Conservation (phyloP, 1,140 invertebrate species). For the Drosophila sp. region DNA sequence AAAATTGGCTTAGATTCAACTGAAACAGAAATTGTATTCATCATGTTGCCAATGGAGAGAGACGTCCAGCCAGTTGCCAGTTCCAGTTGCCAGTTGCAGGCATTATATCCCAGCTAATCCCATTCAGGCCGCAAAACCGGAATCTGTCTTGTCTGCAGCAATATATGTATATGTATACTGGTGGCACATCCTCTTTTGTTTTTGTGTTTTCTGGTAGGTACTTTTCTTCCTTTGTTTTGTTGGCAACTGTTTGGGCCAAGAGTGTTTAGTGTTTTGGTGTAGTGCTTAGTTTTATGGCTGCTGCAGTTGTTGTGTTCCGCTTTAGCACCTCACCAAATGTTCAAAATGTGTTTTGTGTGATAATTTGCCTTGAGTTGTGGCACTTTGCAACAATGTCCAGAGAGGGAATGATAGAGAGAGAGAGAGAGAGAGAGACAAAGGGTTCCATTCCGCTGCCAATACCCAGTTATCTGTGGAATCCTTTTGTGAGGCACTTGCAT, state of each 20-base stretch:
- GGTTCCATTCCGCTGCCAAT: conserved; percentile 1
- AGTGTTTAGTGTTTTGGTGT: conserved; percentile 21
- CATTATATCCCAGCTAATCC: conserved; percentile 46
- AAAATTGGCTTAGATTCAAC: conserved; percentile 57
- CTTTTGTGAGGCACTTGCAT: background rate
- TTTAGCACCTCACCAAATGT: conserved; percentile 56
- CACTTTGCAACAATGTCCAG: conserved; percentile 4
- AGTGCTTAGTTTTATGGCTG: conserved; percentile 55
- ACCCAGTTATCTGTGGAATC: background rate
- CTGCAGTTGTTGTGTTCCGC: conserved; percentile 40
- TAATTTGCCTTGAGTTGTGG: conserved; percentile 41
- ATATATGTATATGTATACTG: conserved; percentile 18
- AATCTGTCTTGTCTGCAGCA: conserved; percentile 16
- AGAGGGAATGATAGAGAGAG: background rate
- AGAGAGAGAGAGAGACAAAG: background rate
- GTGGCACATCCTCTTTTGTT: background rate
- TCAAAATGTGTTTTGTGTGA: conserved; percentile 34
- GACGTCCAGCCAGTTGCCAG: background rate
- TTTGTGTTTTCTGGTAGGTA: background rate
- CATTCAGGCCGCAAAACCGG: conserved; percentile 5
- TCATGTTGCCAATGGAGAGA: conserved; percentile 38
- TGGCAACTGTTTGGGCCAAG: conserved; percentile 31
- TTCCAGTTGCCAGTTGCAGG: background rate
- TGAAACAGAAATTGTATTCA: conserved; percentile 29
- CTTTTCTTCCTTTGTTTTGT: conserved; percentile 23